Evolutionary conservation across 2,797 vertebrate genomes (phyloP).

Genomic region (Sebastes minor): DNA sequence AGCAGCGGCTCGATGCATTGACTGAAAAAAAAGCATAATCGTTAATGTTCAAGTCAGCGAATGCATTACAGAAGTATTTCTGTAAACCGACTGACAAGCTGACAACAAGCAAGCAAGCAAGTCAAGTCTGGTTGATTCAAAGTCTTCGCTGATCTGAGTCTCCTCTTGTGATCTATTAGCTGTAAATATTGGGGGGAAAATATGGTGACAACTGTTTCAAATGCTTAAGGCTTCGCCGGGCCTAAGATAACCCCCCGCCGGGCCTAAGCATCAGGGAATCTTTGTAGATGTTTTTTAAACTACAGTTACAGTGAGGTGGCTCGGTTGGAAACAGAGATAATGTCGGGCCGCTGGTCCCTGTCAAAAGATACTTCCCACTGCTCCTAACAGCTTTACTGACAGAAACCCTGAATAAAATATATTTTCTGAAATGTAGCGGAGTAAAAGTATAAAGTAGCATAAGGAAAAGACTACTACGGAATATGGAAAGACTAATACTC

Average conservation of each 20-base stretch:
- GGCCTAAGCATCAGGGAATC: neutral
- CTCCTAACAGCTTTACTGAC: too few relatives aligned
- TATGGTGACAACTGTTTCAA: too few relatives aligned
- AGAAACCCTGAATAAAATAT: neutral
- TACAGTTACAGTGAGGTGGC: neutral
- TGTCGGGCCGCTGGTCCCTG: neutral
- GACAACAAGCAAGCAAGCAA: neutral
- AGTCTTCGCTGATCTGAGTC: neutral
- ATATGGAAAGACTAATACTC: too few relatives aligned
- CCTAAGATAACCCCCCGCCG: neutral
- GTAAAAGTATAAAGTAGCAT: accelerated
- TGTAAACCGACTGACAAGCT: neutral
- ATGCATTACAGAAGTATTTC: neutral
- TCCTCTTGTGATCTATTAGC: neutral
- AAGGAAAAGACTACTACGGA: too few relatives aligned
- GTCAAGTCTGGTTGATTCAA: neutral
- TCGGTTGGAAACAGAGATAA: neutral
- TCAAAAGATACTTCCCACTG: neutral
- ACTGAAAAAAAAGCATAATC: neutral
- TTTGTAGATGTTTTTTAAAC: neutral
- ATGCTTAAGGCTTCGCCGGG: neutral
- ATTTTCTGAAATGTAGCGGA: neutral
- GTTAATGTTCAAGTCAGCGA: neutral
- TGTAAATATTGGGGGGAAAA: neutral
- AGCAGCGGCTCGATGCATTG: neutral